Percentiles rank a stretch among this genome's conserved stretches.
phyloP scores from a whole-genome alignment of 2,797 vertebrate genomes.

The Falco biarmicus region DNA sequence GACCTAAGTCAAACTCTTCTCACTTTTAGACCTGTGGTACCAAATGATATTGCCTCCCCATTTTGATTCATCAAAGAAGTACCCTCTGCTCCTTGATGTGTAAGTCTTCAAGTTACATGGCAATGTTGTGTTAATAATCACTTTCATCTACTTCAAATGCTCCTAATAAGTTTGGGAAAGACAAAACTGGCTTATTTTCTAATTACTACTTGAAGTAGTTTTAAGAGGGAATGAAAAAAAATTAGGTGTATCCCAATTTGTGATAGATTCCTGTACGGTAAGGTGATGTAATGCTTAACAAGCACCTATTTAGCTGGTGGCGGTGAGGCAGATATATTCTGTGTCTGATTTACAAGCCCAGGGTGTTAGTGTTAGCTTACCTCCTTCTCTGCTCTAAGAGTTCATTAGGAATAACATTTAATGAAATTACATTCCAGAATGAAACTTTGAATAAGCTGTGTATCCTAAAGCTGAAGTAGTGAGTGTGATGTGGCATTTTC shows the following conservation, averaged over 20 bases:
- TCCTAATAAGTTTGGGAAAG: neutral
- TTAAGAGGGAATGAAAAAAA: neutral
- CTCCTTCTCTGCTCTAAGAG: neutral
- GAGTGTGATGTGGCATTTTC: neutral
- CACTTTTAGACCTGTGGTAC: slow-evolving; percentile 91
- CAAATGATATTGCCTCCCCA: slow-evolving; percentile 94
- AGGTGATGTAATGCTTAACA: neutral
- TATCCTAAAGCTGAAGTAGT: neutral
- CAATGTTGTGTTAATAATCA: slow-evolving; percentile 27
- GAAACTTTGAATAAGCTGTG: neutral
- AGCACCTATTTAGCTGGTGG: neutral
- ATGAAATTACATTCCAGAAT: neutral
- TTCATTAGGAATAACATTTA: neutral
- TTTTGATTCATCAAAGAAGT: slow-evolving; percentile 91
- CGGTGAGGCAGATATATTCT: neutral
- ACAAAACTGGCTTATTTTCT: neutral
- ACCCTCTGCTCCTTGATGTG: slow-evolving; percentile 96
- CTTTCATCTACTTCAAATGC: slow-evolving; percentile 43
- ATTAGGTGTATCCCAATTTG: neutral
- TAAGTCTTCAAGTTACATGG: slow-evolving; percentile 80
- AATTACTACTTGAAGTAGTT: slow-evolving; percentile 22
- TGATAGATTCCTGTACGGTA: neutral
- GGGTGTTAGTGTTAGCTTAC: neutral
- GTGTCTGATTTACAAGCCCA: neutral
- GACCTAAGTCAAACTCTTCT: slow-evolving; percentile 37